Percentiles rank a stretch among this genome's conserved stretches.
phyloP scores from a whole-genome alignment of 2,888 invertebrate genomes.

The Noctua fimbriata region DNA sequence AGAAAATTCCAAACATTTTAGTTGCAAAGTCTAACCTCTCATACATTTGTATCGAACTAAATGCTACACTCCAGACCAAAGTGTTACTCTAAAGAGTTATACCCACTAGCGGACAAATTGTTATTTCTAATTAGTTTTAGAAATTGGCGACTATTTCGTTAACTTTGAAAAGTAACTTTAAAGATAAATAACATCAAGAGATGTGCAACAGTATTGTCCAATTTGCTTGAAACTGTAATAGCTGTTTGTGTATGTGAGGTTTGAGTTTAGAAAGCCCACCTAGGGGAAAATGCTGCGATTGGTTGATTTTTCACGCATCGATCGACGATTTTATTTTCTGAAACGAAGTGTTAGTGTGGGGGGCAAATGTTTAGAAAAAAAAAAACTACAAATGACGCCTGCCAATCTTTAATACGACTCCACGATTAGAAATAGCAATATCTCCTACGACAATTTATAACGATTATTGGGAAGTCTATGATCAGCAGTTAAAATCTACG shows the following conservation, averaged over 20 bases:
- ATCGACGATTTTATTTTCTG: neutral
- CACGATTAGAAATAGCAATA: constrained; percentile 13
- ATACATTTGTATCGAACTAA: constrained; percentile 32
- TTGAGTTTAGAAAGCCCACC: neutral
- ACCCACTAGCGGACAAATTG: neutral
- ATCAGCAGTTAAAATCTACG: constrained; percentile 3
- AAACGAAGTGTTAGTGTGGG: neutral
- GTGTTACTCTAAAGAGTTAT: constrained; percentile 15
- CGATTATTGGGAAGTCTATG: neutral
- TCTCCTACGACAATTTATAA: neutral
- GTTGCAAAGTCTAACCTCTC: constrained; percentile 22
- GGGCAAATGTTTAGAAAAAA: neutral
- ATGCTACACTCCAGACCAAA: constrained; percentile 16
- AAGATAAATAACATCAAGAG: neutral
- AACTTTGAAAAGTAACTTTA: neutral
- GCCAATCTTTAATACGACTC: neutral
- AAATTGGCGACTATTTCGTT: neutral
- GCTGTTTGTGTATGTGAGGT: neutral
- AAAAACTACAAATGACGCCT: neutral
- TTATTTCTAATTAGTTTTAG: neutral
- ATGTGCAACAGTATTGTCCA: neutral
- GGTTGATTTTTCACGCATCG: neutral
- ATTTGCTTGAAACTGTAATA: too few relatives aligned
- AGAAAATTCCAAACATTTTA: constrained; percentile 36
- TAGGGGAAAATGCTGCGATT: neutral